A percentile compares a stretch with the other conserved stretches of the same genome.
These are phyloP conservation scores for Brachylomia viminalis DNA, from an alignment of 2,888 invertebrate genomes.

Conservation along the genomic window DNA sequence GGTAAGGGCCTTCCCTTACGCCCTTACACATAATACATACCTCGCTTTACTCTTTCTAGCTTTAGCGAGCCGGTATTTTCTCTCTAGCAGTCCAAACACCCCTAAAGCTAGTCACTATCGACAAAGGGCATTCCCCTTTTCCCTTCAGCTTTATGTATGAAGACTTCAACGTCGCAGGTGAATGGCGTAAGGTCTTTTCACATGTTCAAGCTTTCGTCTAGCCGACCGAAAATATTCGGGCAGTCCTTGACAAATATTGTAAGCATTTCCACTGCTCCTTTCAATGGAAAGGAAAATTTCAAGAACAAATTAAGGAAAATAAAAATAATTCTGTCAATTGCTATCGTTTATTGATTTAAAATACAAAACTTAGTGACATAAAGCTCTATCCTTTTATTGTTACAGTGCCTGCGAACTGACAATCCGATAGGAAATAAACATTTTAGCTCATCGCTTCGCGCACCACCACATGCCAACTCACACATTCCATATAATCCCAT, in stretches of 20 bases:
- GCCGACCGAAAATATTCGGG: not conserved
- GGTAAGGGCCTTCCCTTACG: too few species aligned
- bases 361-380: slow-evolving; percentile 91
- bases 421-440: slow-evolving; percentile 91
- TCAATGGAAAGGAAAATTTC: too few species aligned
- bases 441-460: slow-evolving; percentile 83
- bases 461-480: slow-evolving; percentile 77
- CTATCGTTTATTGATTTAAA: slow-evolving; percentile 91
- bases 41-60: not conserved
- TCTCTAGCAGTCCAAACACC: not conserved
- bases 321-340: slow-evolving; percentile 81
- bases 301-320: slow-evolving; percentile 58
- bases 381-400: slow-evolving; percentile 91
- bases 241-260: not conserved
- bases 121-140: not conserved
- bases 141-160: not conserved
- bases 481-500: slow-evolving; percentile 77
- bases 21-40: too few species aligned
- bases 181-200: not conserved
- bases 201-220: not conserved
- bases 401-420: slow-evolving; percentile 91
- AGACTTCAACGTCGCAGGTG: too few species aligned
- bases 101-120: too few species aligned
- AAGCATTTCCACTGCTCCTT: not conserved
- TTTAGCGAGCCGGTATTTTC: not conserved